Evolutionary conservation across 2,113 vertebrate species (phyloP), one percentile per base, ranked within the genome.

Genomic region (Pontoporia blainvillei): DNA sequence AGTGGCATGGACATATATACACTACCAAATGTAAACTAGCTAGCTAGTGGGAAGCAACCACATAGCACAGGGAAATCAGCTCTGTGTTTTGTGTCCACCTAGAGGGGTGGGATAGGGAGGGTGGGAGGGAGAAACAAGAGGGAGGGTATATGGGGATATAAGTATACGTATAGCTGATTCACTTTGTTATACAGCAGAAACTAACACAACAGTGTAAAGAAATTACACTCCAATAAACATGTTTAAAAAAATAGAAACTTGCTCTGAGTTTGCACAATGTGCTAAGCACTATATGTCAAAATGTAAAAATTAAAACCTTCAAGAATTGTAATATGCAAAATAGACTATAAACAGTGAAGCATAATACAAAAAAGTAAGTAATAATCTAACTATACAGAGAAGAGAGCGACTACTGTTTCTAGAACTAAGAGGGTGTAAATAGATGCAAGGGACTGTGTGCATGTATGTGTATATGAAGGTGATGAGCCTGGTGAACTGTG

Each of bases 371-470:
- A 31, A 64, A 1, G 13, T 17, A 78, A 89, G 34, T 64, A 13
- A 49, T 39, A 17, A 59, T 67, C 9, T 36, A 64, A 39, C 3
- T 73, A 21, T 76, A 25, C 14, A 71, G 92, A 72, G 49, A 20
- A 36, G 44, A 78, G 57, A 81, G 61, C 5, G 21, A 57, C 11
- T 36, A 17, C 7, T 64, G 0, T 75, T 81, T 36, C 49, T n/a
- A 76, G 62, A 61, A 25, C 39, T 23, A 39, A 81, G 49, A 71
- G 69, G 75, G 3, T 23, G 0, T 49, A 34, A 57, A 6, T 3
- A 21, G 49, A 13, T 1, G 0, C 27, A 34, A 67, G 39, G 0
- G 0, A 17, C 8, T 23, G 11, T 15, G 8, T 18, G 27, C 0
- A 2, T 66, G 11, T 25, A 0, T 41, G 0, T 44, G 66, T 15